These are phyloP conservation scores for Bradypus variegatus DNA, from an alignment of 2,797 vertebrate genomes.

Conservation along the genomic window DNA sequence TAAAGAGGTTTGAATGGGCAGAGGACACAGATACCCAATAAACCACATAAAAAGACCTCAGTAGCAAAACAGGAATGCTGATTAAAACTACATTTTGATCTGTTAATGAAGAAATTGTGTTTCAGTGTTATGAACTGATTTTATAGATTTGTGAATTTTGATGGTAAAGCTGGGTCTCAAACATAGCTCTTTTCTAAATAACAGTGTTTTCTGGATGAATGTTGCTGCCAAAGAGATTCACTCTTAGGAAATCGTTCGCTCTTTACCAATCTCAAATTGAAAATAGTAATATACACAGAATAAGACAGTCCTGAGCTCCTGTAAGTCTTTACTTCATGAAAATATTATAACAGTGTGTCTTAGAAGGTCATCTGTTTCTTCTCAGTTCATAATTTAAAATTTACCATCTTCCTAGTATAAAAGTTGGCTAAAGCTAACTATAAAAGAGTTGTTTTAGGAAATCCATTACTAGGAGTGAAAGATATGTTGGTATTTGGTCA, in stretches of 20 bases:
- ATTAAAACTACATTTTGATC: neutral
- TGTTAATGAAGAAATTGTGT: neutral
- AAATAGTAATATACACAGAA: neutral
- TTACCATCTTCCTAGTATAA: neutral
- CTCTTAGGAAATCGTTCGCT: neutral
- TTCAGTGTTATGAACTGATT: neutral
- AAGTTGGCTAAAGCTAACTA: neutral
- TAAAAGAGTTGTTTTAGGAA: neutral
- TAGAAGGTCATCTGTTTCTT: neutral
- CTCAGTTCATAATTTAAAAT: neutral
- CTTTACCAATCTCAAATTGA: neutral
- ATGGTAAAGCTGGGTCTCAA: neutral
- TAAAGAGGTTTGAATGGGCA: neutral
- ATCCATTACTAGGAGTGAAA: neutral
- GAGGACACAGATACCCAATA: neutral
- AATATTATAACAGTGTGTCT: neutral
- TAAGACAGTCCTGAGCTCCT: neutral
- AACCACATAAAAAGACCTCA: neutral
- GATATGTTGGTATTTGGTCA: neutral
- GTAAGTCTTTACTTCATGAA: neutral
- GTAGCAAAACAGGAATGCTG: neutral
- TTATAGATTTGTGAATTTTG: neutral
- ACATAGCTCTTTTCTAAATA: neutral
- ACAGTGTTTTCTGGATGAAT: neutral
- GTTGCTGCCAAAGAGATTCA: neutral